A percentile compares a stretch with the other conserved stretches of the same genome.
phyloP scores from a whole-genome alignment of 2,888 invertebrate species.

The Bruchidius siliquastri region DNA sequence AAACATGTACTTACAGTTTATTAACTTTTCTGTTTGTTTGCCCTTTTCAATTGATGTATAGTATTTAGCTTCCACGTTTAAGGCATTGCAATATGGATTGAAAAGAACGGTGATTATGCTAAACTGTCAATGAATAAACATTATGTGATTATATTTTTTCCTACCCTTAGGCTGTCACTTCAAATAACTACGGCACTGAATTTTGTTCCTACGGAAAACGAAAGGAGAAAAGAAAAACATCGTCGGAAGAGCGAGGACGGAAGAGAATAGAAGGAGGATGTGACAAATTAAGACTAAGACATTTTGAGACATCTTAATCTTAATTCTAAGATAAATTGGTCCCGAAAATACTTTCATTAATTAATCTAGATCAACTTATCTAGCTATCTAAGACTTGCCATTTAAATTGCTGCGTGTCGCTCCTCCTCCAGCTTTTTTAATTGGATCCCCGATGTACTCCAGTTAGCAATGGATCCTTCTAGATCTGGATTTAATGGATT shows the following conservation, averaged over 20 bases:
- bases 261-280: slow-evolving; percentile 7
- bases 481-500: slow-evolving; percentile 1
- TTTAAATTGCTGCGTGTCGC: slow-evolving; percentile 25
- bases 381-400: slow-evolving; percentile 37
- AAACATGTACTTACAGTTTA: too few relatives aligned
- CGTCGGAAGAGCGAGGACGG: slow-evolving; percentile 3
- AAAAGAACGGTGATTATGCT: too few relatives aligned
- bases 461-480: neutral
- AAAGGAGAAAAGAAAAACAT: slow-evolving; percentile 2
- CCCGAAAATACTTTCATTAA: slow-evolving; percentile 46
- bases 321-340: slow-evolving; percentile 50
- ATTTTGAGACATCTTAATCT: slow-evolving; percentile 48
- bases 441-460: neutral
- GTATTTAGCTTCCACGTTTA: too few relatives aligned
- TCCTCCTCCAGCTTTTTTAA: slow-evolving; percentile 16
- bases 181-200: neutral
- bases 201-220: neutral
- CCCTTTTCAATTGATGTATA: too few relatives aligned
- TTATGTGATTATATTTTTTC: too few relatives aligned
- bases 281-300: slow-evolving; percentile 49
- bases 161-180: too few relatives aligned
- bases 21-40: too few relatives aligned
- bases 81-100: too few relatives aligned
- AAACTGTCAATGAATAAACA: too few relatives aligned
- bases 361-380: slow-evolving; percentile 49